Conservation (phyloP, 2,888 invertebrate genomes). For the Resseliella maxima region DNA sequence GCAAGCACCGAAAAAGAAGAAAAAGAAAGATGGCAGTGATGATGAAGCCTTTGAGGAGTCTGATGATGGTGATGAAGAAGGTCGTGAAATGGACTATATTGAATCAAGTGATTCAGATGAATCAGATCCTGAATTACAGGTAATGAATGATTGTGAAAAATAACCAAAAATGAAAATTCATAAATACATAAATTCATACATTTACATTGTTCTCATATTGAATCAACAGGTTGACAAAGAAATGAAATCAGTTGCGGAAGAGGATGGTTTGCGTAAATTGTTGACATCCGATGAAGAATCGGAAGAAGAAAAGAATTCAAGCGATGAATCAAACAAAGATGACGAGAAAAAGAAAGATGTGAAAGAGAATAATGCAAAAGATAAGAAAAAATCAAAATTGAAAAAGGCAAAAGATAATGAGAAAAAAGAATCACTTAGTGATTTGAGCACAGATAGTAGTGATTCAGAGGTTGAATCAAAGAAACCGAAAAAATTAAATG, state of each 20-base stretch:
- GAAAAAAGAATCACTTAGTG: constrained; percentile 74
- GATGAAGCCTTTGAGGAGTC: constrained; percentile 95
- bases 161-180: not conserved
- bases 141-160: not conserved
- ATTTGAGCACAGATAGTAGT: constrained; percentile 77
- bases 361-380: constrained; percentile 72
- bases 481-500: constrained; percentile 66
- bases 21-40: constrained; percentile 84
- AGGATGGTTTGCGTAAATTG: constrained; percentile 86
- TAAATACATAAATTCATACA: not conserved
- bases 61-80: constrained; percentile 97
- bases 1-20: constrained; percentile 71
- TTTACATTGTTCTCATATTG: not conserved
- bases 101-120: constrained; percentile 80
- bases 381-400: constrained; percentile 72
- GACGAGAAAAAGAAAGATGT: constrained; percentile 74
- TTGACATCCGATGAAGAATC: constrained; percentile 89
- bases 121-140: constrained; percentile 74
- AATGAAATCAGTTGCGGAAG: constrained; percentile 90
- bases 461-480: constrained; percentile 78
- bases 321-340: constrained; percentile 79
- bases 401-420: not conserved
- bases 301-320: constrained; percentile 83
- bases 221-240: constrained; percentile 86
- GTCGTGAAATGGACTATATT: constrained; percentile 93